Base-by-base conservation (phyloP, 2,113 vertebrate genomes). In the Chinchilla lanigera region DNA sequence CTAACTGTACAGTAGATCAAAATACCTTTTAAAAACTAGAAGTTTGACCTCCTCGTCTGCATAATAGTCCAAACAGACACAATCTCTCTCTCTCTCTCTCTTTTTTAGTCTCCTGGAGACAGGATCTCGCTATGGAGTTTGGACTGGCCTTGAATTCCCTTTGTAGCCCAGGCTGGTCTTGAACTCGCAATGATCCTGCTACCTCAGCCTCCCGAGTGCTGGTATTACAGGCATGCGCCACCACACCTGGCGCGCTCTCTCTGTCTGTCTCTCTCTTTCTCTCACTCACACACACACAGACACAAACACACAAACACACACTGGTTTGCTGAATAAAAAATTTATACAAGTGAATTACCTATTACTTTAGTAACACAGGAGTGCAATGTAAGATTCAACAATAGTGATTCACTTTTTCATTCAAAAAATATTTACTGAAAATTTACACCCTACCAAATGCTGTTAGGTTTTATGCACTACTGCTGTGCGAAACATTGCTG, bases 1-100 rank as follows among this genome's bases (percentile, higher is more conserved):
- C 16, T 69, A 95, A 80, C 41, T 67, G 6, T 12, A 65, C 0
- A 60, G 9, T 67, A 85, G 58, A 71, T 50, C 47, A 75, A 95
- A 90, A 67, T 3, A 86, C 26, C 30, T 89, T 92, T 93, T 60
- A 63, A 85, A 90, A 97, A 84, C 69, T 65, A 50, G 33, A 94
- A 96, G 41, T 83, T 24, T 77, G 47, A 61, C 10, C 44, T 95
- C 33, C 81, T 82, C 60, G 60, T 63, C 69, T 90, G 81, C 20
- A 47, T 38, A 81, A 69, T 69, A 82, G 77, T 4, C 7, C 73
- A 63, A 22, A 17, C 30, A n/a, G 16, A 35, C 13, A 60, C 58
- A 60, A 5, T 60, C 22, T 13, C 28, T 33, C 13, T 6, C 63
- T 33, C 63, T 69, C 35, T n/a, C n/a, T n/a, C n/a, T n/a, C n/a